Evolutionary conservation across 2,797 vertebrate genomes (phyloP).

Genomic region (Sus cebifrons): DNA sequence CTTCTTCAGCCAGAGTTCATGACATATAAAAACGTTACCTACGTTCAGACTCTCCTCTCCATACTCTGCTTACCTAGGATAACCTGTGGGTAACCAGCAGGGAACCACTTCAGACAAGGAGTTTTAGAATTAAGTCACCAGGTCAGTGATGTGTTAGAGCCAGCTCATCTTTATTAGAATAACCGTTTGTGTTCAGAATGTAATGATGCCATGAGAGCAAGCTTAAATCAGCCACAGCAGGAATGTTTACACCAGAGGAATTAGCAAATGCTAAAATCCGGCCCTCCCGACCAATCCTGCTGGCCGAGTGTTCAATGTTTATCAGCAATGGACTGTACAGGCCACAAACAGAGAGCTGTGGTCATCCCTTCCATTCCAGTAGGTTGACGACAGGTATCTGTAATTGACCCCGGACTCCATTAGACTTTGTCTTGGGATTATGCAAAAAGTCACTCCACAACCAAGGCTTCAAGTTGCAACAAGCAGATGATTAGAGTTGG

Average conservation of each 20-base stretch:
- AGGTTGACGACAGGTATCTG: not conserved
- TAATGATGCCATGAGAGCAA: not conserved
- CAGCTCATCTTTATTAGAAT: not conserved
- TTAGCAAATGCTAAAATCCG: not conserved
- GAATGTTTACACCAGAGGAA: not conserved
- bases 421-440: not conserved
- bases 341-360: not conserved
- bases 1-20: not conserved
- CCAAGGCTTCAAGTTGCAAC: not conserved
- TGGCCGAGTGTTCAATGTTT: not conserved
- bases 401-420: not conserved
- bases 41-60: not conserved
- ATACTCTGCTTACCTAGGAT: not conserved
- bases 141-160: rapidly evolving
- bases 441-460: not conserved
- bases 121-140: not conserved
- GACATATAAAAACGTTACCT: not conserved
- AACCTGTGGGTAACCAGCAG: not conserved
- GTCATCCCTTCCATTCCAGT: not conserved
- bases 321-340: not conserved
- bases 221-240: not conserved
- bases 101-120: not conserved
- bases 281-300: not conserved
- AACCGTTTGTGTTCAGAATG: not conserved
- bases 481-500: not conserved